These are phyloP conservation scores for Phyllostomus discolor DNA, from an alignment of 2,113 vertebrate genomes.

Conservation along the genomic window DNA sequence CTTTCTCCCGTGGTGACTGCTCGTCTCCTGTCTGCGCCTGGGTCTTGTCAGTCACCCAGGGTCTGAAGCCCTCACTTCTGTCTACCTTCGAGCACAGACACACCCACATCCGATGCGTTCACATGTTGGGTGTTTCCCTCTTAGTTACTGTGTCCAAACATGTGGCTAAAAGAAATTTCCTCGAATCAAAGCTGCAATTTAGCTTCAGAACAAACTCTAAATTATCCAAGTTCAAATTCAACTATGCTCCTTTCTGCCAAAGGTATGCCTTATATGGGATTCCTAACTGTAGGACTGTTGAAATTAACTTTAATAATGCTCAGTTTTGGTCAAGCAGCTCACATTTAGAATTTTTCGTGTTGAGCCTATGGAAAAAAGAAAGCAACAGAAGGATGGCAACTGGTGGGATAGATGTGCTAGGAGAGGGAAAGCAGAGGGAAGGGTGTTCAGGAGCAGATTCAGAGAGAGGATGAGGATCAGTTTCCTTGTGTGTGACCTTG, in stretches of 20 bases:
- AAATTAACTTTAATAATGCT: slow-evolving; percentile 25
- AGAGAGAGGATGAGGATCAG: not conserved
- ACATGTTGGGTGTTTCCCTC: not conserved
- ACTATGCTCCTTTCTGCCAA: not conserved
- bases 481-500: not conserved
- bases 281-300: slow-evolving; percentile 1
- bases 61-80: not conserved
- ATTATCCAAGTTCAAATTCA: slow-evolving; percentile 13
- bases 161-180: not conserved
- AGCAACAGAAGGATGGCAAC: not conserved
- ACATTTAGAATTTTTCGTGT: not conserved
- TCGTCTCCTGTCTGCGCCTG: not conserved
- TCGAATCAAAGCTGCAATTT: slow-evolving; percentile 35
- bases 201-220: not conserved
- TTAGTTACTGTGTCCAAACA: slow-evolving; percentile 8
- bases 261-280: not conserved
- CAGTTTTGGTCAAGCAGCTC: slow-evolving; percentile 8
- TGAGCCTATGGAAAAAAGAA: not conserved
- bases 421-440: not conserved
- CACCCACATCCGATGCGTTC: not conserved
- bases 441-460: not conserved
- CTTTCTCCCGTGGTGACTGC: not conserved
- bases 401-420: not conserved
- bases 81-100: not conserved
- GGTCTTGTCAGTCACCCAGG: not conserved